phyloP scores from a whole-genome alignment of 2,113 vertebrate species.

The Oophaga pumilio region DNA sequence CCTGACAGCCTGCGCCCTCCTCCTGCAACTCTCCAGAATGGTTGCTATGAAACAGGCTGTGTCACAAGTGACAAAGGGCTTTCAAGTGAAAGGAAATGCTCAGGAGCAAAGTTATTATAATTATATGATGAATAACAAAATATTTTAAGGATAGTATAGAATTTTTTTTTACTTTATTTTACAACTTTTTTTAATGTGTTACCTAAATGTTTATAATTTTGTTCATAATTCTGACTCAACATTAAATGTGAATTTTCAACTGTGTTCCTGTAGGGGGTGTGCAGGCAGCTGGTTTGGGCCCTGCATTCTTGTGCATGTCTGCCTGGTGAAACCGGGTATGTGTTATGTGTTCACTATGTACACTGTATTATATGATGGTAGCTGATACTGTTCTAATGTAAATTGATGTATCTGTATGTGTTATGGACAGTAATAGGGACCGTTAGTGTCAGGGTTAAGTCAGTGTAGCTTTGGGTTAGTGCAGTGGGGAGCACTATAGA shows the following conservation, averaged over 20 bases:
- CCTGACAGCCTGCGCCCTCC: conserved; percentile 31
- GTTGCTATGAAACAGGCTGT: conserved; percentile 53
- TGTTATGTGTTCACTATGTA: too few relatives aligned
- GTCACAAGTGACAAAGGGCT: conserved; percentile 47
- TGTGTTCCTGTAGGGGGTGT: too few relatives aligned
- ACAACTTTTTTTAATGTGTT: background rate
- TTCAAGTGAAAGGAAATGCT: conserved; percentile 42
- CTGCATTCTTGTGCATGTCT: too few relatives aligned
- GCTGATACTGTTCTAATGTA: too few relatives aligned
- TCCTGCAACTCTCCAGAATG: background rate
- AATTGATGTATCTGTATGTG: too few relatives aligned
- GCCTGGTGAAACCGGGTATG: too few relatives aligned
- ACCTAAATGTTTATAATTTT: background rate
- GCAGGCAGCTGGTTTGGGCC: too few relatives aligned
- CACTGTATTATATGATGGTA: too few relatives aligned
- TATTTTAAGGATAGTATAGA: background rate
- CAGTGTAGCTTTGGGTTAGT: too few relatives aligned
- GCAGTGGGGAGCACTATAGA: too few relatives aligned
- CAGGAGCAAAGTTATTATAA: background rate
- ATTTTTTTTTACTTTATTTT: background rate
- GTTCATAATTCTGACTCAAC: background rate
- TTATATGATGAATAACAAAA: background rate
- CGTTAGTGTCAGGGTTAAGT: too few relatives aligned
- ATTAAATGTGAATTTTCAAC: background rate
- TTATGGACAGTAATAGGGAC: too few relatives aligned